A percentile compares a stretch with the other conserved stretches of the same genome.
These are phyloP conservation scores for Elegia similella DNA, from an alignment of 2,888 invertebrate species.

Conservation along the genomic window DNA sequence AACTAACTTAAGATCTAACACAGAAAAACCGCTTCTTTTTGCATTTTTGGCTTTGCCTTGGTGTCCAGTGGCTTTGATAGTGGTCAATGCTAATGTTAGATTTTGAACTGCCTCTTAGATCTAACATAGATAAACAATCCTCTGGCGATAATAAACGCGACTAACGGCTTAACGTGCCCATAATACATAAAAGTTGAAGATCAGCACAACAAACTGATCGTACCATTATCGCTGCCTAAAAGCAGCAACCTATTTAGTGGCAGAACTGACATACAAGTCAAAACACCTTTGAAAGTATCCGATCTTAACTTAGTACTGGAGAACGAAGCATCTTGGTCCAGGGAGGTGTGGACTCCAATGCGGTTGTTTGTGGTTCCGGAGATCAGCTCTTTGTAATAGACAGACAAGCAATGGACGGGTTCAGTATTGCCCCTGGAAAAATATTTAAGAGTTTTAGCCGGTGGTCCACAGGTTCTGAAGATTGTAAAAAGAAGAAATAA, in stretches of 20 bases:
- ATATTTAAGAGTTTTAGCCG: background rate
- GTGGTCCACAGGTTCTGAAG: too few relatives aligned
- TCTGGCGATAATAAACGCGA: too few relatives aligned
- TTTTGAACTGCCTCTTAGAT: too few relatives aligned
- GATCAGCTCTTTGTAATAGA: slow-evolving; percentile 90
- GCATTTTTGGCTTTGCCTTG: too few relatives aligned
- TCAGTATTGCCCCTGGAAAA: slow-evolving; percentile 90
- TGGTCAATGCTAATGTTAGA: too few relatives aligned
- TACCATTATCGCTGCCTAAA: slow-evolving; percentile 95
- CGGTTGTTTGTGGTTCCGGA: slow-evolving; percentile 96
- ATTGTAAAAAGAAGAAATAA: too few relatives aligned
- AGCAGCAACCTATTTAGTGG: slow-evolving; percentile 94
- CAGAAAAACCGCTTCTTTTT: too few relatives aligned
- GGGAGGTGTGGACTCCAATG: slow-evolving; percentile 91
- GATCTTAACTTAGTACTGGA: slow-evolving; percentile 92
- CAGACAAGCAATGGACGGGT: slow-evolving; percentile 93
- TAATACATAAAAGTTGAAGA: too few relatives aligned
- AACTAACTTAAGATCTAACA: too few relatives aligned
- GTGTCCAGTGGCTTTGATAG: too few relatives aligned
- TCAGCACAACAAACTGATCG: slow-evolving; percentile 90
- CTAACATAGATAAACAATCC: too few relatives aligned
- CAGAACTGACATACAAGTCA: slow-evolving; percentile 94
- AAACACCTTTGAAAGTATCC: slow-evolving; percentile 94
- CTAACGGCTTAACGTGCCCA: too few relatives aligned
- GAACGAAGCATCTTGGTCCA: slow-evolving; percentile 87